Evolutionary conservation across 2,113 vertebrate genomes (phyloP), one percentile per base, ranked within the genome.

Genomic region (Ia io): DNA sequence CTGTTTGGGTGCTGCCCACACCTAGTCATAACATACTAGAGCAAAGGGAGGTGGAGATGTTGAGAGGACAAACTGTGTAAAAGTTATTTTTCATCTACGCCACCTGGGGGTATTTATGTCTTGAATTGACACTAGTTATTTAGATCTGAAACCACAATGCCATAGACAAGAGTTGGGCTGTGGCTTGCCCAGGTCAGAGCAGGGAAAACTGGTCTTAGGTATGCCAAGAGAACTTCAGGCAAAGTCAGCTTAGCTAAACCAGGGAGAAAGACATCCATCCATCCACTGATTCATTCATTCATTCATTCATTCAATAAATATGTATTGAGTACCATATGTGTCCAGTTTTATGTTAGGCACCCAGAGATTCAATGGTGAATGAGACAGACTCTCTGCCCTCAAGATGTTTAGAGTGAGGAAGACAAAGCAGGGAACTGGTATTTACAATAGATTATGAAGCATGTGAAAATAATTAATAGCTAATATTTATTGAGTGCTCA

Each of bases 81-180:
- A 28, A 59, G 30, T 87, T 42, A 44, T 40, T 80, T 88, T 78
- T 79, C 78, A 71, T 87, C 56, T 30, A 18, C 0, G n/a, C 49
- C n/a, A 49, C 28, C 89, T 94, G 53, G 9, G 63, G 67, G 23
- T 40, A 59, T 74, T 96, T 90, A 63, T 86, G 44, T 28, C 47
- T 78, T 79, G 16, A 53, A 73, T 8, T 82, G 61, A 90, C 9
- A 51, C 9, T 37, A 71, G 59, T n/a, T 84, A 18, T 82, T 84
- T 67, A 92, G 56, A 44, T 70, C 90, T 87, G 70, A 93, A 86
- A 90, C 65, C 91, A 76, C 16, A 59, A 63, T 79, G 32, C 42
- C 40, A 47, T 44, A 74, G n/a, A 44, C 20, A 92, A 65, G 28
- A 47, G 94, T 74, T 71, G 35, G 32, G 37, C 22, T 85, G 25